Evolutionary conservation across 2,113 vertebrate species (phyloP).

Genomic region (Xyrauchen texanus): DNA sequence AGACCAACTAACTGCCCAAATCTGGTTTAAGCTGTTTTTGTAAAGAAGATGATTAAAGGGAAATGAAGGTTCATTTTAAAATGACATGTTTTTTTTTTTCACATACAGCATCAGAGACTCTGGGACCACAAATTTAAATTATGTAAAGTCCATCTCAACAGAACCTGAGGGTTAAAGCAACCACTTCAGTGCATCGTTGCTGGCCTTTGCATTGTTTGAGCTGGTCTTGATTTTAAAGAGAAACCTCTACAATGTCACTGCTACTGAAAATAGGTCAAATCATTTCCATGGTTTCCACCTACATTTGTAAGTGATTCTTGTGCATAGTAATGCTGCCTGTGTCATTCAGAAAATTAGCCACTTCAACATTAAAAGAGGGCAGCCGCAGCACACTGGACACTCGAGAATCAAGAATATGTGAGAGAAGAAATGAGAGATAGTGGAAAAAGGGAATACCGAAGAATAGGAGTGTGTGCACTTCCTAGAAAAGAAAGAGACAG

Average conservation of each 20-base stretch:
- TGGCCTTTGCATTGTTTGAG: not conserved
- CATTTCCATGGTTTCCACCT: constrained; percentile 1
- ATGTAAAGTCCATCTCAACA: no score
- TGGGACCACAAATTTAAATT: no score
- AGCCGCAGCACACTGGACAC: not conserved
- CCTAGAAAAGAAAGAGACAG: not conserved
- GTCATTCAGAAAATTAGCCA: not conserved
- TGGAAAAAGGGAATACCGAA: not conserved
- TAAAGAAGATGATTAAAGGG: no score
- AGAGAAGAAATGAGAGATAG: not conserved
- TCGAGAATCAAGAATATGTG: not conserved
- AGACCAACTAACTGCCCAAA: no score
- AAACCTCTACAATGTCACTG: not conserved
- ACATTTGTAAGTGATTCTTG: not conserved
- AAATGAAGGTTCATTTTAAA: no score
- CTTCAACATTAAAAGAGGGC: constrained; percentile 7
- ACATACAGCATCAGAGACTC: no score
- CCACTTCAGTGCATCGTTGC: not conserved
- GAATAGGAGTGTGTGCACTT: not conserved
- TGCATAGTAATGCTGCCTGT: not conserved
- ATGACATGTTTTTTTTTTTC: no score
- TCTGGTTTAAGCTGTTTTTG: no score
- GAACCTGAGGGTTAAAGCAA: not conserved
- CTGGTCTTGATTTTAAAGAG: not conserved
- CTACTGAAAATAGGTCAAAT: not conserved